Evolutionary conservation across 2,888 invertebrate species (phyloP).

Genomic region (Drosophila monieri): DNA sequence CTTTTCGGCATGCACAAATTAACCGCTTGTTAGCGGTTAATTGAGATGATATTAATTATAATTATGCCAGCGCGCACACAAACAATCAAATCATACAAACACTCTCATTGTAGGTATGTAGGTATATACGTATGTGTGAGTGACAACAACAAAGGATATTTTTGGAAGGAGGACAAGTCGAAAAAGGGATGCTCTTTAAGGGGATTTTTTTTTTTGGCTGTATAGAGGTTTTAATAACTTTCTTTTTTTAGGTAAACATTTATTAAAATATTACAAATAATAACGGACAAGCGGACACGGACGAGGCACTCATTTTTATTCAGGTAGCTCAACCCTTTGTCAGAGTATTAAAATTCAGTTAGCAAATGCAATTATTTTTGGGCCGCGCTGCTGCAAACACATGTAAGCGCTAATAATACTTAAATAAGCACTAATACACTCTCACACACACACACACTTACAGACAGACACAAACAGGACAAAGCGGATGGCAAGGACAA

Average conservation of each 20-base stretch:
- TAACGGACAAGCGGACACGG: no score
- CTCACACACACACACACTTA: slow-evolving; percentile 15
- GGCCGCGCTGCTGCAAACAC: slow-evolving; percentile 54
- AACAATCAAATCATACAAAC: slow-evolving; percentile 9
- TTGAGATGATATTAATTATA: slow-evolving; percentile 78
- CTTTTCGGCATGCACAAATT: slow-evolving; percentile 59
- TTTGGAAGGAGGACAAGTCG: not conserved
- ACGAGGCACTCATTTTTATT: not conserved
- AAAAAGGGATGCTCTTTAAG: not conserved
- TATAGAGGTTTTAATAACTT: no score
- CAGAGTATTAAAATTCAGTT: slow-evolving; percentile 48
- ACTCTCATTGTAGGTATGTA: not conserved
- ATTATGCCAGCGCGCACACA: slow-evolving; percentile 45
- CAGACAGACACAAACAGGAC: slow-evolving; percentile 5
- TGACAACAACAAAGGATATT: slow-evolving; percentile 1
- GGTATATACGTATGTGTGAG: no score
- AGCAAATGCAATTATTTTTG: slow-evolving; percentile 74
- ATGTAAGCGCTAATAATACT: slow-evolving; percentile 78
- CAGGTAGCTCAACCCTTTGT: not conserved
- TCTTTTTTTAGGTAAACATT: no score
- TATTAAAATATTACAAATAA: no score
- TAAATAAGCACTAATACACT: slow-evolving; percentile 59
- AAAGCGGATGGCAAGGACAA: slow-evolving; percentile 35
- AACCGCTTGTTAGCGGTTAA: slow-evolving; percentile 80
- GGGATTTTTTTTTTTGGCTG: no score